Percentiles rank a stretch among this genome's conserved stretches.
Evolutionary conservation across 2,797 vertebrate genomes (phyloP).

Genomic region (Pseudopleuronectes americanus): DNA sequence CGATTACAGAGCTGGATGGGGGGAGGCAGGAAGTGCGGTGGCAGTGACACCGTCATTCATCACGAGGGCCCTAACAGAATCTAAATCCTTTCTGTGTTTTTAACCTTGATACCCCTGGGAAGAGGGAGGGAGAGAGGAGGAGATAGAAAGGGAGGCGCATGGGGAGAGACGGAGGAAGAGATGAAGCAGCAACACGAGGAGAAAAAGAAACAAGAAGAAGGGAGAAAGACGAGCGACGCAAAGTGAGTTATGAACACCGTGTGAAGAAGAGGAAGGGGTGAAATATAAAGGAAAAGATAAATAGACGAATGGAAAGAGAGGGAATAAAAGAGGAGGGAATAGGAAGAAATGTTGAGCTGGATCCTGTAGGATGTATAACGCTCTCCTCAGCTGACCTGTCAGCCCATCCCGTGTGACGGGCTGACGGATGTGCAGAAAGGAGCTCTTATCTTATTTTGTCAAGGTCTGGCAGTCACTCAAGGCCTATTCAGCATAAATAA

Average conservation of each 20-base stretch:
- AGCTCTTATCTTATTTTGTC: constrained; percentile 86
- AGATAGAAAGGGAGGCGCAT: constrained; percentile 33
- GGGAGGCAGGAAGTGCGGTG: constrained; percentile 66
- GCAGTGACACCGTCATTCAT: constrained; percentile 81
- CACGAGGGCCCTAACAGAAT: constrained; percentile 70
- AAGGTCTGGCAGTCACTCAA: constrained; percentile 86
- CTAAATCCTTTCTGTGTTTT: constrained; percentile 79
- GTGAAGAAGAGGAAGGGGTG: constrained; percentile 10
- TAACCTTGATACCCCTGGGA: constrained; percentile 79
- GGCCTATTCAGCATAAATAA: constrained; percentile 84
- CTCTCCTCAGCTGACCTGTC: constrained; percentile 67
- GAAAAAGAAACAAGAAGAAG: constrained; percentile 14
- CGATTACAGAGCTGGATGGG: constrained; percentile 74
- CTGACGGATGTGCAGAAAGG: constrained; percentile 82
- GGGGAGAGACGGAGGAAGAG: constrained; percentile 30
- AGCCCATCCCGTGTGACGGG: constrained; percentile 72
- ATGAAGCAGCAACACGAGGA: constrained; percentile 39
- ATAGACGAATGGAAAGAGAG: constrained; percentile 49
- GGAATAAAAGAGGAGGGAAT: constrained; percentile 22
- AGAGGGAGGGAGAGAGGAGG: constrained; percentile 13
- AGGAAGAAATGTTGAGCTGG: constrained; percentile 52
- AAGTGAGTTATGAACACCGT: constrained; percentile 36
- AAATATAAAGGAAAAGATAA: constrained; percentile 49
- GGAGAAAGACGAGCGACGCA: constrained; percentile 40
- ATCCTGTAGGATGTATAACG: constrained; percentile 57